phyloP scores from a whole-genome alignment of 2,888 invertebrate genomes.

The Phragmatobia fuliginosa region DNA sequence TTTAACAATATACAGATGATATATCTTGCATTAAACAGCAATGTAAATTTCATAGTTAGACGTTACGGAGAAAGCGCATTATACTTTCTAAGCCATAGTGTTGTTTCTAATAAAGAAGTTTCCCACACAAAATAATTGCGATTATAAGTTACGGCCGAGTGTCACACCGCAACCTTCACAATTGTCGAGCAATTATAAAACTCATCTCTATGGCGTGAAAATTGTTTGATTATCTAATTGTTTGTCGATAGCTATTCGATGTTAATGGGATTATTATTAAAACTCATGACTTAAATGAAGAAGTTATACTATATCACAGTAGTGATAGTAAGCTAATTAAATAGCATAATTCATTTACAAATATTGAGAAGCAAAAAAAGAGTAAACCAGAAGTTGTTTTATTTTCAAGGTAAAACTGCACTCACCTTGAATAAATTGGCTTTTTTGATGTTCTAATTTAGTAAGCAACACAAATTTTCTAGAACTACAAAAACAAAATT shows the following conservation, averaged over 20 bases:
- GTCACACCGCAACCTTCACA: conserved; percentile 41
- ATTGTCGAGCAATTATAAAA: conserved; percentile 30
- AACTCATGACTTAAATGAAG: not conserved
- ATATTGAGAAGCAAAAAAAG: too few species aligned
- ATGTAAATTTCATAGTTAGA: conserved; percentile 21
- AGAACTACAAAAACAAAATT: too few species aligned
- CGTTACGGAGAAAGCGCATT: conserved; percentile 34
- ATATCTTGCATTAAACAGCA: conserved; percentile 15
- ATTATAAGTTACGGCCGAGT: conserved; percentile 39
- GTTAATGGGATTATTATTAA: conserved; percentile 14
- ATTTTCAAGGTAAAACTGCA: not conserved
- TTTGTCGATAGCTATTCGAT: conserved; percentile 13
- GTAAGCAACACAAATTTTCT: too few species aligned
- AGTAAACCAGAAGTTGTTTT: not conserved
- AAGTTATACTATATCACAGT: not conserved
- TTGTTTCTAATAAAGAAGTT: conserved; percentile 47
- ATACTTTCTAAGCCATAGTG: conserved; percentile 47
- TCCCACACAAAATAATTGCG: conserved; percentile 57
- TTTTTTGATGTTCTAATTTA: too few species aligned
- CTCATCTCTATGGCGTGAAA: conserved; percentile 12
- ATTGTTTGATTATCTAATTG: conserved; percentile 26
- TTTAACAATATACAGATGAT: conserved; percentile 1
- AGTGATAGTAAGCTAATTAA: not conserved
- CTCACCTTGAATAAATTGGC: not conserved
- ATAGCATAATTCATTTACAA: not conserved